Conservation (phyloP, 2,113 vertebrate species). For the Chascanopsetta lugubris region DNA sequence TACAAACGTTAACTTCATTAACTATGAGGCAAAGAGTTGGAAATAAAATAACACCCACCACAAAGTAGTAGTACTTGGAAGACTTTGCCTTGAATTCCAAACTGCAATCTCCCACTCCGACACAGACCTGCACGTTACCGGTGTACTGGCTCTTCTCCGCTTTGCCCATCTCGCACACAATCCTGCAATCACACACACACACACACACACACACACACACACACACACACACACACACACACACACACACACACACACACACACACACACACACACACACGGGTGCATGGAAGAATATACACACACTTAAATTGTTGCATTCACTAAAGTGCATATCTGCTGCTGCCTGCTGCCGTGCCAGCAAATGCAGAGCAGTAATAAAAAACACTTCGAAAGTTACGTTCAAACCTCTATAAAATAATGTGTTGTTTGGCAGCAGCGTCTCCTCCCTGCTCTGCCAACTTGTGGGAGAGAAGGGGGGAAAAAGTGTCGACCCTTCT, state of each 20-base stretch:
- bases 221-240: no score
- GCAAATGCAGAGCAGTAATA: conserved; percentile 17
- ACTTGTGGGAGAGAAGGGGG: conserved; percentile 42
- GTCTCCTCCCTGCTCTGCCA: conserved; percentile 19
- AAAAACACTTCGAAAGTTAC: conserved; percentile 7
- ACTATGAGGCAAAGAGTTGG: no score
- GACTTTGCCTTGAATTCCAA: conserved; percentile 93
- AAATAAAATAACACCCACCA: conserved; percentile 87
- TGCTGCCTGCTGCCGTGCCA: background rate
- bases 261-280: no score
- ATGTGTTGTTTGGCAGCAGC: conserved; percentile 29
- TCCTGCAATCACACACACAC: conserved; percentile 80
- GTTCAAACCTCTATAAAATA: conserved; percentile 43
- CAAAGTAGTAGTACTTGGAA: conserved; percentile 95
- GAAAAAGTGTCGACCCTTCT: conserved; percentile 50
- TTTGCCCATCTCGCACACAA: conserved; percentile 97
- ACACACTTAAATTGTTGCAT: background rate
- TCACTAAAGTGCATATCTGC: background rate
- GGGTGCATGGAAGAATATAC: conserved; percentile 9
- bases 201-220: background rate
- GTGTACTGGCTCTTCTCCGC: conserved; percentile 94
- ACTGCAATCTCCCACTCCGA: conserved; percentile 88
- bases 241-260: no score
- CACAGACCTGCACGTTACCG: conserved; percentile 92
- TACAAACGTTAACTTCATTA: no score